phyloP scores from a whole-genome alignment of 2,888 invertebrate genomes.

The Limnephilus rhombicus region DNA sequence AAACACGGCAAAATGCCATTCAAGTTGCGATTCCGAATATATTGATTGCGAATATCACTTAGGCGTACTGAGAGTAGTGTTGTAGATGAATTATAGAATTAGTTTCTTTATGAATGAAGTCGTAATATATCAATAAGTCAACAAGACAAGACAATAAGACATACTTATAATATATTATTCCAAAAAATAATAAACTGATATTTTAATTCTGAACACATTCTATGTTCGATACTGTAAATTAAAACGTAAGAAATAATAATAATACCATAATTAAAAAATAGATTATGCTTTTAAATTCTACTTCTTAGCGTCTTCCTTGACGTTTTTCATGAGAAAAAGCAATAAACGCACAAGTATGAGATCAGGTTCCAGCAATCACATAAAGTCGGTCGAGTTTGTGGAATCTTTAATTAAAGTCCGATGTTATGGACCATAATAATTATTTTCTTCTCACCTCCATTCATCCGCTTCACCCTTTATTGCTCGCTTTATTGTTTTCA shows the following conservation, averaged over 20 bases:
- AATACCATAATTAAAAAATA: too few species aligned
- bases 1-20: too few species aligned
- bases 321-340: not conserved
- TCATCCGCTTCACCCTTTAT: not conserved
- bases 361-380: not conserved
- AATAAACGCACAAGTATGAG: not conserved
- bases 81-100: too few species aligned
- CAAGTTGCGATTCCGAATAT: too few species aligned
- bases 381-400: not conserved
- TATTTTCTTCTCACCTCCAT: slow-evolving; percentile 2
- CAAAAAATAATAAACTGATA: not conserved
- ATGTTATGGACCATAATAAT: slow-evolving; percentile 6
- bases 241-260: too few species aligned
- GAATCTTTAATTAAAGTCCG: slow-evolving; percentile 26
- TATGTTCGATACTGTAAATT: not conserved
- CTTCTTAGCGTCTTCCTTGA: not conserved
- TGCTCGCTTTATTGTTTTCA: not conserved
- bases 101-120: too few species aligned
- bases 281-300: not conserved
- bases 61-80: too few species aligned
- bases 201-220: too few species aligned
- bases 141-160: too few species aligned
- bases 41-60: too few species aligned
- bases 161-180: not conserved
- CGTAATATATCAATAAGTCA: too few species aligned